A percentile compares a stretch with the other conserved stretches of the same genome.
These are phyloP conservation scores for Nomada goodeniana DNA, from an alignment of 2,888 invertebrate genomes.

Conservation along the genomic window DNA sequence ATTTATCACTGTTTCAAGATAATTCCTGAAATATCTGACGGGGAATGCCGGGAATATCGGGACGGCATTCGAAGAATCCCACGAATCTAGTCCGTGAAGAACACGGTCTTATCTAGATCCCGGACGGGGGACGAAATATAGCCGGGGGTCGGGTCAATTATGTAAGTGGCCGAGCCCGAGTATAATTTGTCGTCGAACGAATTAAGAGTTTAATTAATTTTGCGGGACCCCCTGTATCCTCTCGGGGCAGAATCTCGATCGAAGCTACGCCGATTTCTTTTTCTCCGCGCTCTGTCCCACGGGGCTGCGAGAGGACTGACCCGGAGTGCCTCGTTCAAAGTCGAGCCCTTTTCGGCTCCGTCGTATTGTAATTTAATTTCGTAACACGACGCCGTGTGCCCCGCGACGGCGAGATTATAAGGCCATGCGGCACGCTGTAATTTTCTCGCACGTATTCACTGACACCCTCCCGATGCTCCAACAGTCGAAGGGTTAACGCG, in stretches of 20 bases:
- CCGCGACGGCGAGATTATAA: constrained; percentile 60
- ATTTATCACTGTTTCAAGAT: neutral
- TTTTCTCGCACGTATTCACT: constrained; percentile 62
- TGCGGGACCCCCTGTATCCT: neutral
- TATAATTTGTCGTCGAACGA: constrained; percentile 53
- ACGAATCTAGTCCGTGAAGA: constrained; percentile 55
- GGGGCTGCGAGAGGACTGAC: constrained; percentile 53
- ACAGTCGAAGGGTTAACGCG: neutral
- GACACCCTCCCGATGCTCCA: constrained; percentile 24
- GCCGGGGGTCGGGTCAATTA: constrained; percentile 45
- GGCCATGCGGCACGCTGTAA: constrained; percentile 52
- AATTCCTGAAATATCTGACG: neutral
- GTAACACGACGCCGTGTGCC: constrained; percentile 74
- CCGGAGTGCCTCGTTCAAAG: constrained; percentile 53
- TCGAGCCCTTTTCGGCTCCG: constrained; percentile 54
- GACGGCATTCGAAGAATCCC: constrained; percentile 45
- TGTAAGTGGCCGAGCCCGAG: constrained; percentile 44
- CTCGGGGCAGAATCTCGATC: neutral
- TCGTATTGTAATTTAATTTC: constrained; percentile 79
- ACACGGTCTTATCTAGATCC: constrained; percentile 49
- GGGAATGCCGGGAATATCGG: constrained; percentile 45
- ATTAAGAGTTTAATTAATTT: constrained; percentile 49
- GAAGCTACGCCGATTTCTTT: neutral
- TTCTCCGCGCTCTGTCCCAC: constrained; percentile 39
- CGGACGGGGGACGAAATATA: constrained; percentile 40